Conservation (phyloP, 2,113 vertebrate genomes). For the Podiceps cristatus region DNA sequence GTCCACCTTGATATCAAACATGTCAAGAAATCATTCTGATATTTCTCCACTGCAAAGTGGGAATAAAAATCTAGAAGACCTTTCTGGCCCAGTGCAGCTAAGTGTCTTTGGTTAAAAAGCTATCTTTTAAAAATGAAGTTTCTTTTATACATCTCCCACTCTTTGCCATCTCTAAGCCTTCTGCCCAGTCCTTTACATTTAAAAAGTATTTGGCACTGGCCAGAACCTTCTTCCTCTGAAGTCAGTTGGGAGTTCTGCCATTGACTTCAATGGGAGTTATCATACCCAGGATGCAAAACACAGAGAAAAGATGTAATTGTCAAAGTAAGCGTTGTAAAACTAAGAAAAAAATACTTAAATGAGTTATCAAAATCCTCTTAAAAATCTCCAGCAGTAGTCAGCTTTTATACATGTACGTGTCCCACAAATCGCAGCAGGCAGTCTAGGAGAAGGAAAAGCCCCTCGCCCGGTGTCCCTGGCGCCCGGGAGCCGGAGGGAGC, state of each 20-base stretch:
- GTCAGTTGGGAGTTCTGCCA: background rate
- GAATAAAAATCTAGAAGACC: background rate
- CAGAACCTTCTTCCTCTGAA: background rate
- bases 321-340: background rate
- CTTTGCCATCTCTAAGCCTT: background rate
- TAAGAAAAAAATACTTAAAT: background rate
- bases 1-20: background rate
- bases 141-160: background rate
- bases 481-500: background rate
- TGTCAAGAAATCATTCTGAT: background rate
- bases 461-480: background rate
- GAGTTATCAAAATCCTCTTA: background rate
- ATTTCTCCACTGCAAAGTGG: background rate
- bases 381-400: background rate
- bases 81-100: background rate
- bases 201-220: background rate
- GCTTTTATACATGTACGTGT: background rate
- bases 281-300: background rate
- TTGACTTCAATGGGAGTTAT: background rate
- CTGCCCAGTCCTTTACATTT: background rate
- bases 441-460: background rate
- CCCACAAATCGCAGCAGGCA: background rate
- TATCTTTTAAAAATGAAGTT: background rate
- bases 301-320: background rate
- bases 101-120: background rate